Evolutionary conservation across 1,140 invertebrate species (phyloP), one percentile per base, ranked within the genome.

Genomic region (Ptiloglossa arizonensis): DNA sequence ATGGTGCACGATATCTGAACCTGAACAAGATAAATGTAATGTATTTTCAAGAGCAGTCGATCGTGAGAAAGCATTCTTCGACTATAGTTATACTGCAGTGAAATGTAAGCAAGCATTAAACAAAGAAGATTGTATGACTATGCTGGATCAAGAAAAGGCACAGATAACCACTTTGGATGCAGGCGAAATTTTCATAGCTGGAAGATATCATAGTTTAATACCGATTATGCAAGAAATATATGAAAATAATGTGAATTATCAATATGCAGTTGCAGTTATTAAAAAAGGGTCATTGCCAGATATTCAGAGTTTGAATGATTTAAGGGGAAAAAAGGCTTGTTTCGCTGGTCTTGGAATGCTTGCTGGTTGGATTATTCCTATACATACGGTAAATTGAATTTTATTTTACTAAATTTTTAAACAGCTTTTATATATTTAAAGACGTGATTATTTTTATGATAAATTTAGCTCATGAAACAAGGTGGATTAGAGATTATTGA

Each of bases 351-450:
- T 99, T 78, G 97, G 97, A 44, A 96, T 96, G 24, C 93, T 97
- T 72, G 98, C 98, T 73, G 98, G 98, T 48, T 99, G 98, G 98
- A 95, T 97, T 72, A 95, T 98, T 86, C 98, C 98, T 9, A 95
- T 99, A 82, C 94, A 97, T 89, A 95, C 93, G 82, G 96, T 97
- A 91, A 93, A 92, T 92, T 68, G 72, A 71, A 69, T 35, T 54
- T 62, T 15, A 9, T 29, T 15, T 50, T 19, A 38, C 13, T 35
- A 8, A 35, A 46, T 50, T 13, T 38, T 3, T 44, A 64, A 38
- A 13, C 48, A 38, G 13, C 27, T 46, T 76, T 32, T 54, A 63
- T 44, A 29, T 35, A 52, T 46, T 72, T 73, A 67, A 54, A 59
- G 60, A 59, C 46, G 60, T 11, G 17, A 38, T 60, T 84, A 78